Percentiles rank a stretch among this genome's conserved stretches.
These are phyloP conservation scores for Argentina silus DNA, from an alignment of 2,797 vertebrate genomes.

Conservation along the genomic window DNA sequence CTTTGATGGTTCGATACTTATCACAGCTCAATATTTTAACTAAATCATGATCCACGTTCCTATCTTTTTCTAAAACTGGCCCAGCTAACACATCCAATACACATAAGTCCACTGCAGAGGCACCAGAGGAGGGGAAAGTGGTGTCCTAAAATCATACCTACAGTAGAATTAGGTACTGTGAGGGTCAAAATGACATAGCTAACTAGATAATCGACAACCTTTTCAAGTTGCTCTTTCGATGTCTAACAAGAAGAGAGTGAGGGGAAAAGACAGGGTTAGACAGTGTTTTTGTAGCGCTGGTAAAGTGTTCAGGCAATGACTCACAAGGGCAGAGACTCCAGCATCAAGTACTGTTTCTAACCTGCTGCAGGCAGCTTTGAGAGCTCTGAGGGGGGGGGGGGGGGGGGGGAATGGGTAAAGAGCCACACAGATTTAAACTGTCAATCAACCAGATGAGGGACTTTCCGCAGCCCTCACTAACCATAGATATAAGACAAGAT, in stretches of 20 bases:
- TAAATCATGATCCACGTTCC: not conserved
- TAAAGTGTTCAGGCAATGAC: not conserved
- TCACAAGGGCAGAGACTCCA: slow-evolving; percentile 15
- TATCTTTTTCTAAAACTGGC: not conserved
- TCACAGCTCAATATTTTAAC: too few relatives aligned
- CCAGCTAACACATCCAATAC: not conserved
- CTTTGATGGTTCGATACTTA: too few relatives aligned
- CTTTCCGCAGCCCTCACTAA: not conserved
- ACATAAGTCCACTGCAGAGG: not conserved
- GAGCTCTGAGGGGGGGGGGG: slow-evolving; percentile 9
- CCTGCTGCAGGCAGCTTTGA: slow-evolving; percentile 26
- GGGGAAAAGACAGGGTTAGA: not conserved
- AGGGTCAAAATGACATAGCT: not conserved
- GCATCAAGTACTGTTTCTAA: slow-evolving; percentile 26
- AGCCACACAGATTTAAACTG: slow-evolving; percentile 31
- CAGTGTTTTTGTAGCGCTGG: slow-evolving; percentile 1
- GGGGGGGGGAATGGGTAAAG: slow-evolving; percentile 15
- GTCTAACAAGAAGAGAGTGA: not conserved
- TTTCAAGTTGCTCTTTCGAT: not conserved
- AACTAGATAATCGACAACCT: not conserved
- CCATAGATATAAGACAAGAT: not conserved
- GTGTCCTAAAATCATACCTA: not conserved
- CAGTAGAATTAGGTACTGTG: not conserved
- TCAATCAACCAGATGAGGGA: slow-evolving; percentile 28
- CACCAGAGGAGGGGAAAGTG: not conserved